Percentiles rank a stretch among this genome's conserved stretches.
Conservation (phyloP, 2,797 vertebrate genomes). For the Myotis daubentonii region DNA sequence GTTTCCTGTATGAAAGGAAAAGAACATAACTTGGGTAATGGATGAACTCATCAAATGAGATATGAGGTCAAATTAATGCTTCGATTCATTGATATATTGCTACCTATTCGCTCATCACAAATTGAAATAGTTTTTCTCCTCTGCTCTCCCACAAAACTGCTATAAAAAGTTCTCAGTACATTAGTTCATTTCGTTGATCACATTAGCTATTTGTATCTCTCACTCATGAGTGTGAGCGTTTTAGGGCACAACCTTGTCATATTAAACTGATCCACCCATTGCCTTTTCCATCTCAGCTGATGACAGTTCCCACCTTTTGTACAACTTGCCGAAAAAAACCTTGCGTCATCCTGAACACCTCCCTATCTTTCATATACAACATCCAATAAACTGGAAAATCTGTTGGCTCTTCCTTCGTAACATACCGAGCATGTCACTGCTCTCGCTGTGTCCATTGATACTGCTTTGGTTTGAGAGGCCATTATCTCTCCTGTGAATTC, state of each 20-base stretch:
- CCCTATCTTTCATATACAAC: neutral
- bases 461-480: neutral
- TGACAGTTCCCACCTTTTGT: neutral
- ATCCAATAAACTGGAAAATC: neutral
- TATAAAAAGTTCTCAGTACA: neutral
- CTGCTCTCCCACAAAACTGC: neutral
- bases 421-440: neutral
- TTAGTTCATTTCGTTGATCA: neutral
- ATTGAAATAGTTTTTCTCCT: neutral
- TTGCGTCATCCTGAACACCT: neutral
- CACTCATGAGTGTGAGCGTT: neutral
- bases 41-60: neutral
- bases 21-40: neutral
- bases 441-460: neutral
- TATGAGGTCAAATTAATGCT: neutral
- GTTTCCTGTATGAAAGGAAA: slow-evolving; percentile 12
- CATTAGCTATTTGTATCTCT: neutral
- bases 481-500: neutral
- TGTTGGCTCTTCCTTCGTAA: neutral
- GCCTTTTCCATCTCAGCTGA: neutral
- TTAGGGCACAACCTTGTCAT: neutral
- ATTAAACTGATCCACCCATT: neutral
- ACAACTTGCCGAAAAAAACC: neutral
- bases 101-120: neutral
- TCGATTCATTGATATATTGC: neutral